Base-by-base conservation (phyloP, 2,888 invertebrate species). In the Chrysolina oricalcia region DNA sequence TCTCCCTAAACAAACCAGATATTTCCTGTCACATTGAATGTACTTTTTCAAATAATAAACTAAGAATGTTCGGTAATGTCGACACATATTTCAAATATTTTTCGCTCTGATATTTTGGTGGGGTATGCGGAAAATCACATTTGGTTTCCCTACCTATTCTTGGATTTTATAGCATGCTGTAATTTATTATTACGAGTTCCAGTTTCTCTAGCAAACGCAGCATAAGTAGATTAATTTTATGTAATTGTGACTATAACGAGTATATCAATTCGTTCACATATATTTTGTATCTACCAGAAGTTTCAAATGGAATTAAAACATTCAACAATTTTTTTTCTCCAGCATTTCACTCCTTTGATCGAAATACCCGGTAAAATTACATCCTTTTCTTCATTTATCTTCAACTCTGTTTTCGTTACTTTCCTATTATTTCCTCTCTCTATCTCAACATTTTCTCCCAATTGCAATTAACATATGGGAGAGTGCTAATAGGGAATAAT, bases 111-210 rank as follows among this genome's bases (percentile, higher is more conserved):
- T 27, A 59, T 59, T 27, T 59, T 35, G 35, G n/a, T 27, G 35
- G 35, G 59, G 59, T 59, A 59, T 59, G 56, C 56, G 56, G 56
- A 56, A 56, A 56, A 56, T 56, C 23, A 21, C 23, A 56, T 56
- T 23, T 56, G 15, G 27, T n/a, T 59, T 59, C 23, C 59, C 59
- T 15, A 59, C 15, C 15, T 59, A 59, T 59, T 59, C 59, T 59
- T 59, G 59, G 59, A 23, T 23, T 59, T 59, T 27, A 59, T 27
- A 35, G 59, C 56, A 8, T 21, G 19, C 53, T 23, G 59, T 59
- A 59, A 2, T 59, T 59, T 59, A 59, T 59, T 15, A 59, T 59
- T 59, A 2, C 11, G 19, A 53, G 13, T 21, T 21, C 21, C 53
- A 56, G 23, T 11, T 56, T 23, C 19, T 5, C 19, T 5, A 56